Evolutionary conservation across 2,888 invertebrate genomes (phyloP), one percentile per base, ranked within the genome.

Genomic region (Criorhina ranunculi): DNA sequence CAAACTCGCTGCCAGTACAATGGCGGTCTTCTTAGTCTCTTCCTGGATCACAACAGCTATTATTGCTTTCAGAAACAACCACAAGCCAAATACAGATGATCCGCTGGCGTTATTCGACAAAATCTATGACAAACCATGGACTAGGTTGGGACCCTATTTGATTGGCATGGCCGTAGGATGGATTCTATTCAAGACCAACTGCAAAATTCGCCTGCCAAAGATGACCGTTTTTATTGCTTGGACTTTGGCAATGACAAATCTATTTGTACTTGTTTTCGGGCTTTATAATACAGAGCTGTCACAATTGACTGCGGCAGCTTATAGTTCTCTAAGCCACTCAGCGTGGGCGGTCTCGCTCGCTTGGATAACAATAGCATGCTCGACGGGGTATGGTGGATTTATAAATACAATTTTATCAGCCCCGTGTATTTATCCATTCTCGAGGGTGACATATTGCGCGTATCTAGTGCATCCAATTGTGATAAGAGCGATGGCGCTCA

Each of bases 51-150:
- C 96, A 0, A 97, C 97, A 0, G 96, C 95, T 33, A 95, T 95
- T 89, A 95, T 97, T 44, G 96, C 97, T 0, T 95, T 95, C 90
- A 94, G 93, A 87, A 95, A 95, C 90, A 95, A 96, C 87, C 96
- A 96, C 91, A 94, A 95, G 90, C 96, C 96, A 6, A 94, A 93
- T 91, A 94, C 94, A 12, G 96, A 96, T 88, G 97, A 97, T 90
- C 96, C 96, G 0, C 92, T 97, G 89, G 96, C 96, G 0, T 93
- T 96, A 62, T 97, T 97, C 90, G 97, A 97, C 91, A 96, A 96
- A 92, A 96, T 97, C 88, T 97, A 97, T 91, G 97, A 97, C 92
- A 97, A 97, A 91, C 97, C 97, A 0, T 97, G 97, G 96, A 97
- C 97, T 0, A 92, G 97, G 76, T 92, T 97, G 11, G 97, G 97